Base-by-base conservation (phyloP, 2,888 invertebrate species). In the Agrochola litura region DNA sequence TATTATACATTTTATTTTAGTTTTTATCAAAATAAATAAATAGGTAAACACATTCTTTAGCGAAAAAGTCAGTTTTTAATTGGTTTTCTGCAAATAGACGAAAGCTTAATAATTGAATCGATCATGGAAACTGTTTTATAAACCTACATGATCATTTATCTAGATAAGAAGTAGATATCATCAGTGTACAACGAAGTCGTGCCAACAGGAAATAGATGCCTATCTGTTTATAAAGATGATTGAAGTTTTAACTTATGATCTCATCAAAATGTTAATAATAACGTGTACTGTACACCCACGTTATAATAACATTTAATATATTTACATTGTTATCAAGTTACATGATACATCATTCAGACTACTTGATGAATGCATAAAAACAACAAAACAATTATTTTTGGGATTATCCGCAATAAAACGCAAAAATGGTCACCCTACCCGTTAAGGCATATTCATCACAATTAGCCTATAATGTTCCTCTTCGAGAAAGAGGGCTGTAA, bases 151-250 rank as follows among this genome's bases (percentile, higher is more conserved):
- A 46, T 76, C 2, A 58, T 25, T 16, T 58, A 37, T 37, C 37
- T 19, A 73, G 4, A n/a, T 19, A 30, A 74, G 6, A 30, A n/a
- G 12, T 12, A 61, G 19, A 14, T 60, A 65, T 14, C 14, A 37
- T 37, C 6, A 14, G 43, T 41, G 19, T 67, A 63, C 65, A 52
- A 2, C 65, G n/a, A 52, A 80, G 25, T 80, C 70, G 81, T 81
- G 69, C 58, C n/a, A 63, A 52, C 56, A 73, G 69, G 69, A 80
- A 73, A 84, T 46, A 69, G 65, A 70, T 67, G 14, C n/a, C 19
- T 66, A 54, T 67, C 61, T 14, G 41, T 6, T 66, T 58, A 49
- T 6, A 25, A 64, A 73, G 64, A 84, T 69, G 37, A 73, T 63
- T 58, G 58, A 52, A 65, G 25, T 46, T 46, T 37, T 52, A 46